Conservation (phyloP, 92 coral and sea anemone genomes). For the Porites rus region DNA sequence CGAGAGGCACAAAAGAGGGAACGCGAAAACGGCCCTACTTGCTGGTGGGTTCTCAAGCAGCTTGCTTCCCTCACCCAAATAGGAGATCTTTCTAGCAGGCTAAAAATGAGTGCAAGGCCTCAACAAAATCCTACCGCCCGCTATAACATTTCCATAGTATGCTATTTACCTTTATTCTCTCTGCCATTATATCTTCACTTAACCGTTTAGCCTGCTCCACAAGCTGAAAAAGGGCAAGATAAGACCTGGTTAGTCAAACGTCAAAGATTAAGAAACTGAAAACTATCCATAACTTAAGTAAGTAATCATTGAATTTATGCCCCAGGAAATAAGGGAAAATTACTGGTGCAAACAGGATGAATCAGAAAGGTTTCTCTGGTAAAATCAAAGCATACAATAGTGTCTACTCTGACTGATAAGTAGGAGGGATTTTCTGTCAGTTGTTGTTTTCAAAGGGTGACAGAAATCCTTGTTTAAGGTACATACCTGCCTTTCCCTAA, state of each 20-base stretch:
- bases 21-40: too few species aligned
- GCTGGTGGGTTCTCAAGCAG: too few species aligned
- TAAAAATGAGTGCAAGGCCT: too few species aligned
- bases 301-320: background rate
- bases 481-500: slow-evolving; percentile 93
- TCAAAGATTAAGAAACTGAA: background rate
- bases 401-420: too few species aligned
- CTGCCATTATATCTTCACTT: slow-evolving; percentile 95
- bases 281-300: too few species aligned
- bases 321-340: background rate
- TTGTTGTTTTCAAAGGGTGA: background rate
- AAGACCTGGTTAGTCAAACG: background rate
- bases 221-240: slow-evolving; percentile 64
- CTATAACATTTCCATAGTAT: background rate
- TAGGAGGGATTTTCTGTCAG: too few species aligned
- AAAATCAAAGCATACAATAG: too few species aligned
- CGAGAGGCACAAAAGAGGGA: too few species aligned
- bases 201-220: slow-evolving; percentile 95
- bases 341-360: background rate
- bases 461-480: background rate
- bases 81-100: too few species aligned
- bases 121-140: background rate
- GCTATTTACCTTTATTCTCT: slow-evolving; percentile 68
- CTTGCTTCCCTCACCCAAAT: too few species aligned
- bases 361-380: background rate